Evolutionary conservation across 2,113 vertebrate genomes (phyloP), one percentile per base, ranked within the genome.

Genomic region (Solea solea): DNA sequence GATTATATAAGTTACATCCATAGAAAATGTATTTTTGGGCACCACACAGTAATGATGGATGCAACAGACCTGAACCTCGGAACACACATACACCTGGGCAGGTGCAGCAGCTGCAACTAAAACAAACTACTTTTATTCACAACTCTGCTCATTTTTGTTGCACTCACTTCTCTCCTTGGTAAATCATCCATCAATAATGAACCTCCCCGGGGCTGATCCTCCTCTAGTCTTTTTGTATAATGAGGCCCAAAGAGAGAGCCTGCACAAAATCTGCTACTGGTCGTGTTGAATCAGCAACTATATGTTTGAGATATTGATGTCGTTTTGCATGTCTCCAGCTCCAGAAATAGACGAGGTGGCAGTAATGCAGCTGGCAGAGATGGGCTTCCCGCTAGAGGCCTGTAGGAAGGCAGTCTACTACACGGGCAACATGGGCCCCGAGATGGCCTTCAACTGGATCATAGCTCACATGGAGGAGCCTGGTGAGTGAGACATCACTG

Each of bases 391-490:
- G 1, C 74, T 98, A 59, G 98, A 99, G 89, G 97, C 97, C 0
- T 99, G 98, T 80, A 95, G 97, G 85, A 99, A 99, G 86, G 97
- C 98, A 0, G 97, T 99, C 50, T 99, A 99, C 92, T 99, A 97
- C 63, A 99, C 98, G 5, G 97, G 98, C 76, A 99, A 97, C 85
- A 93, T 99, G 94, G 97, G 97, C 25, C 94, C 97, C 0, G 98
- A 99, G 89, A 95, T 98, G 52, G 98, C 98, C 86, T 98, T 99
- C 92, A 99, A 98, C 94, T 99, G 98, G 98, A 96, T 99, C 87
- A 96, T 98, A 86, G 95, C 96, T n/a, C 98, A 99, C 87, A 99
- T 99, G 97, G 98, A 99, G 82, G 98, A 99, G 72, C 96, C 97
- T 57, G 97, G 98, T 98, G 88, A 91, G 95, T 21, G 86, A 52